phyloP scores from a whole-genome alignment of 2,797 vertebrate genomes.

The Dicrostonyx torquatus region DNA sequence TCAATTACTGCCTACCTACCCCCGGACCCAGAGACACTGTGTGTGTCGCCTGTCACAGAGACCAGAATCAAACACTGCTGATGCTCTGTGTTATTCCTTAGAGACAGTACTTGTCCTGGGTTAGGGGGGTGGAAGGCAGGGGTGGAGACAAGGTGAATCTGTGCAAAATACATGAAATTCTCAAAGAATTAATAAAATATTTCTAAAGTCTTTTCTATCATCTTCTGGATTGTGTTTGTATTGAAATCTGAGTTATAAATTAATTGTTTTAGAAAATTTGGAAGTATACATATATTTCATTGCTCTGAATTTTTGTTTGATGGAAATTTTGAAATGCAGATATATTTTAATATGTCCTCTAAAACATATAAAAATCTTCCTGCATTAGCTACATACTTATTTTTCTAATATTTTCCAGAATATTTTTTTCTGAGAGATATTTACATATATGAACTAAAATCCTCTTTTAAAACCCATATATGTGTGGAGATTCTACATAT shows the following conservation, averaged over 20 bases:
- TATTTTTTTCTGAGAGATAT: conserved; percentile 52
- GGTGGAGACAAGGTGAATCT: neutral
- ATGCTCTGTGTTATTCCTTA: neutral
- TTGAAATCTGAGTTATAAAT: neutral
- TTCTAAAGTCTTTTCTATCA: neutral
- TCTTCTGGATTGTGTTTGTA: neutral
- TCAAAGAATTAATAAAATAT: neutral
- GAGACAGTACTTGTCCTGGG: neutral
- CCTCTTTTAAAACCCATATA: neutral
- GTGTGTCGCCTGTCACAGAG: neutral
- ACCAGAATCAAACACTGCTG: neutral
- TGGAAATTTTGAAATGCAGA: conserved; percentile 6
- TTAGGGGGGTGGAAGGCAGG: too few relatives aligned
- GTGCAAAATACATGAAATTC: neutral
- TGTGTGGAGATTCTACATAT: too few relatives aligned
- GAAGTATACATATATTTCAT: neutral
- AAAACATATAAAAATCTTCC: neutral
- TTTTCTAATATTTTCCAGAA: conserved; percentile 13
- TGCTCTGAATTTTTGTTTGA: neutral
- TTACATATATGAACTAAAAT: neutral
- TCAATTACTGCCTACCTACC: neutral
- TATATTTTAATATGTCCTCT: neutral
- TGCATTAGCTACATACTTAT: neutral
- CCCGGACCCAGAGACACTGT: neutral
- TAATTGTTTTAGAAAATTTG: neutral